Evolutionary conservation across 2,888 invertebrate genomes (phyloP), one percentile per base, ranked within the genome.

Genomic region (Cephus sareptanus): DNA sequence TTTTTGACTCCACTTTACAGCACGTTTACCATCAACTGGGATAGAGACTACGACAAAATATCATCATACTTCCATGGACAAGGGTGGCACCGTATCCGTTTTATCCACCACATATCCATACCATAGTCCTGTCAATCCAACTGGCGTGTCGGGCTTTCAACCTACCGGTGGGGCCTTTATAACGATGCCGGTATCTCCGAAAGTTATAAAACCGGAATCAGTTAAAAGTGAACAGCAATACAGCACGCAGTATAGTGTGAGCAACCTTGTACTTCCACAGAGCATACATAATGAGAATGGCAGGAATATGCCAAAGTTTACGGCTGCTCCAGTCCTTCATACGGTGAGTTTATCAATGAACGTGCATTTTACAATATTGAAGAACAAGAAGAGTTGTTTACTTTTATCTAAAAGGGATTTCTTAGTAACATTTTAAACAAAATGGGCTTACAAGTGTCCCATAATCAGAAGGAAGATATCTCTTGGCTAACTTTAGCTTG

Each of bases 151-250:
- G 84, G 96, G 96, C 85, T 98, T 98, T 93, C 98, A 98, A 91
- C 98, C 98, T 0, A 97, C 96, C 77, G 97, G 97, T 75, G 97
- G 98, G 33, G 98, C 98, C 70, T 98, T 98, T 90, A 97, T 97
- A 92, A 97, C 97, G 30, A 96, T 97, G 93, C 97, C 96, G 4
- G 92, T 93, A 79, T 93, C 93, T 34, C 93, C 93, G 11, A 93
- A 93, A 91, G 89, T 93, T 73, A 89, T 92, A 69, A 91, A 91
- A 77, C 88, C 91, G 34, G 91, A 90, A 76, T 84, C 89, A 33
- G 85, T 88, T 3, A 89, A 90, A 37, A 86, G 75, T 68, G 90
- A 90, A 40, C 89, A 89, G 35, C 90, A 90, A 73, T 90, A 90
- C 79, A 90, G 87, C 76, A 89, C 90, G 11, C 90, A 90, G 76